Conservation (phyloP, 2,888 invertebrate species). For the Latrodectus hesperus region DNA sequence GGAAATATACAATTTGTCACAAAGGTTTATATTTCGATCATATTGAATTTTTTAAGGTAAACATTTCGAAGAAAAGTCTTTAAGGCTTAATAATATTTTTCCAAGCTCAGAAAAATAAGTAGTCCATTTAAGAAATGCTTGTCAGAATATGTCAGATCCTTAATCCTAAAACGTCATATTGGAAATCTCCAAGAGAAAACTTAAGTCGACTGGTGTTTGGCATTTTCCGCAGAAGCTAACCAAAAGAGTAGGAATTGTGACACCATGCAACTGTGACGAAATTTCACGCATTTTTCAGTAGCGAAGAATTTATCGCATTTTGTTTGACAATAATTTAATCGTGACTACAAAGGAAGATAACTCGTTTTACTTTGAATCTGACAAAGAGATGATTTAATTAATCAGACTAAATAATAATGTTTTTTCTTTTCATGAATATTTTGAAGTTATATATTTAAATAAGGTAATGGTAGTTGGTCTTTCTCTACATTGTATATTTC, state of each 20-base stretch:
- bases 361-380: too few species aligned
- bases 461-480: too few species aligned
- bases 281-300: not conserved
- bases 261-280: not conserved
- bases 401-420: too few species aligned
- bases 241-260: constrained; percentile 39
- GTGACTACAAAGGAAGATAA: not conserved
- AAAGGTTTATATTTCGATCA: too few species aligned
- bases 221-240: constrained; percentile 27
- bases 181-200: constrained; percentile 39
- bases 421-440: too few species aligned
- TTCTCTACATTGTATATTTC: too few species aligned
- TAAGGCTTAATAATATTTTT: not conserved
- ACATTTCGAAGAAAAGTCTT: too few species aligned
- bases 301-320: not conserved
- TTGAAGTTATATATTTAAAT: too few species aligned
- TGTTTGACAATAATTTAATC: not conserved
- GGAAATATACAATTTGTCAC: too few species aligned
- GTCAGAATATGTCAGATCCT: constrained; percentile 23
- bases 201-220: constrained; percentile 53
- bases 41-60: too few species aligned
- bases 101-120: not conserved
- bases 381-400: too few species aligned
- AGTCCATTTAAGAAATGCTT: constrained; percentile 11
- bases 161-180: constrained; percentile 43